A percentile compares a stretch with the other conserved stretches of the same genome.
Conservation (phyloP, 2,888 invertebrate species). For the Sinelater perroti region DNA sequence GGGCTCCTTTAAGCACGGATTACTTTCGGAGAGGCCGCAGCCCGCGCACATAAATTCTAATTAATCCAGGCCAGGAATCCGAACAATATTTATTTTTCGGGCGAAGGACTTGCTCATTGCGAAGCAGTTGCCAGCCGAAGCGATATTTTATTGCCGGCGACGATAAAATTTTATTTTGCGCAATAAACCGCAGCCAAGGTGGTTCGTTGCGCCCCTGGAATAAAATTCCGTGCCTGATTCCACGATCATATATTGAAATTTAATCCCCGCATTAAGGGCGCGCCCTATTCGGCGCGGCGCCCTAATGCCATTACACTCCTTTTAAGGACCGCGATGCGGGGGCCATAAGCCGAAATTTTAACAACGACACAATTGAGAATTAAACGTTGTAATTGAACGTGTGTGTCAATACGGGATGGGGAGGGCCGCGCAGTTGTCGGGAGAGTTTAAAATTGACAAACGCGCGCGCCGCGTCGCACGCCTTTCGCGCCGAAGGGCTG, state of each 20-base stretch:
- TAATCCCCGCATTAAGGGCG: conserved; percentile 40
- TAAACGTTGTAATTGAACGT: conserved; percentile 52
- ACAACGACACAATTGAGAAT: conserved; percentile 51
- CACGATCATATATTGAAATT: conserved; percentile 43
- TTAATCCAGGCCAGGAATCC: conserved; percentile 21
- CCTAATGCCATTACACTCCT: conserved; percentile 45
- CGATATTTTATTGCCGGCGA: conserved; percentile 16
- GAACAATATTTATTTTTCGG: conserved; percentile 16
- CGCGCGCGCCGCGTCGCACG: conserved; percentile 45
- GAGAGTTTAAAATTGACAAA: conserved; percentile 48
- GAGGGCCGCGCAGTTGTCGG: conserved; percentile 39
- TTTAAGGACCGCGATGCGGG: conserved; percentile 37
- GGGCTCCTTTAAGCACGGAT: background rate
- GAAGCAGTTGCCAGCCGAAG: no score
- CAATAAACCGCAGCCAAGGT: conserved; percentile 4
- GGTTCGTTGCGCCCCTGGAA: conserved; percentile 32
- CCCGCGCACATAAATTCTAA: conserved; percentile 15
- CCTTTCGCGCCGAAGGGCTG: no score
- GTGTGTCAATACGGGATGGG: conserved; percentile 42
- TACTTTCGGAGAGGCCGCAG: background rate
- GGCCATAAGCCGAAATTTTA: conserved; percentile 52
- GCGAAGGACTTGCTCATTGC: conserved; percentile 14
- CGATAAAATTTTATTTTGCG: conserved; percentile 17
- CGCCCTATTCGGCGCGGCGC: conserved; percentile 35
- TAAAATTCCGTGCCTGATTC: conserved; percentile 33